Evolutionary conservation across 2,888 invertebrate species (phyloP), one percentile per base, ranked within the genome.

Genomic region (Lasioglossum lativentre): DNA sequence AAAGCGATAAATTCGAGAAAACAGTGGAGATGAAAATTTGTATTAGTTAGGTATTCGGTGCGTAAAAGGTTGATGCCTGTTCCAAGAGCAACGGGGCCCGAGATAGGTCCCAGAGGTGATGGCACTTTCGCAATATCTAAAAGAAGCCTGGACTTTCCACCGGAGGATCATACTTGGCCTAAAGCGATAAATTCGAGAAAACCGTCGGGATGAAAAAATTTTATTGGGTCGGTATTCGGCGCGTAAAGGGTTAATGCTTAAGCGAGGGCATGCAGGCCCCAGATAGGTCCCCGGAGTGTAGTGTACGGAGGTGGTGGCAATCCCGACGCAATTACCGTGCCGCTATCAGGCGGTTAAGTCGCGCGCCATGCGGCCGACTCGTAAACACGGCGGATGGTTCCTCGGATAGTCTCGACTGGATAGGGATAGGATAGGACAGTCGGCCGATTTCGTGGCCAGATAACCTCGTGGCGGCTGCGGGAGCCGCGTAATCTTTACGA

Each of bases 371-470:
- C 75, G 70, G 83, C 82, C 82, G 84, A 82, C 90, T 90, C 90
- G 89, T 90, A 90, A 90, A 90, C 79, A 82, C 79, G 75, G 77
- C 75, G 75, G 88, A 89, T 90, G 83, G 86, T 87, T 72, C 74
- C 75, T 72, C 73, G 87, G 88, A 88, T 89, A 92, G 68, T 38
- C 19, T 4, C 38, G 68, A 68, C 59, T 70, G 87, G 88, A 88
- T 89, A 92, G 38, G 68, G 38, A 8, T 12, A 19, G 38, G 88
- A 88, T 86, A 92, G 68, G 68, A 68, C 38, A 68, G 90, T 85
- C 81, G 88, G 82, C 89, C 91, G 92, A 92, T 92, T 89, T 91
- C 87, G 88, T 88, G 80, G 88, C 76, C 78, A 90, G 91, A 92
- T 92, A 90, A 83, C 68, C 34, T 40, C 74, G 34, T 38, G 59